Evolutionary conservation across 2,888 invertebrate genomes (phyloP), one percentile per base, ranked within the genome.

Genomic region (Omphaloscelis lunosa): DNA sequence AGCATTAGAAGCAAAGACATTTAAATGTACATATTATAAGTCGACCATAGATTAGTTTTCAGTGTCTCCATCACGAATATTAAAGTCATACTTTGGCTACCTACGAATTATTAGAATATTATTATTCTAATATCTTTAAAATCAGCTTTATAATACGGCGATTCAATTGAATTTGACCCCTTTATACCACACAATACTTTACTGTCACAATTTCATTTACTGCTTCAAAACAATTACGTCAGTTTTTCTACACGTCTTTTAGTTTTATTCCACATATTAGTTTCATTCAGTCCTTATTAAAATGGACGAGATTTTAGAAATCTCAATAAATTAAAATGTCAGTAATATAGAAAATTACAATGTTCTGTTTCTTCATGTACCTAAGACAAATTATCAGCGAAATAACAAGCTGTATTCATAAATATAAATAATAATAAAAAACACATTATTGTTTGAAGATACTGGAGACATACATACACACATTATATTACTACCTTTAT

Each of bases 251-350:
- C 15, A 45, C 45, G 15, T 45, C 15, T 45, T 45, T 15, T 45
- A 15, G 15, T 58, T 68, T 27, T 51, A 51, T 23, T 8, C 23
- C 8, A 20, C 4, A 51, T 45, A 67, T 41, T 74, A 48, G 51
- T 51, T 51, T 51, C 51, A 51, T 51, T 20, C 56, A 78, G 75
- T 75, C 53, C 61, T 77, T 75, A 77, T 53, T 74, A 45, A 79
- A 86, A 74, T 77, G 75, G 51, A 80, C 82, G 91, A 92, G 91
- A 90, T 93, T 92, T 87, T 69, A 62, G 29, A 90, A 92, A 93
- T 87, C 91, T 92, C 92, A 82, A 86, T 77, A 88, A 86, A 85
- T 85, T 86, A 83, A 75, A 63, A 74, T 58, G 72, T 82, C 73
- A 56, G 66, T 80, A 77, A 74, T 79, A 80, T 72, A 88, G 75